Evolutionary conservation across 2,797 vertebrate genomes (phyloP).

Genomic region (Parotocinclus haroldoi): DNA sequence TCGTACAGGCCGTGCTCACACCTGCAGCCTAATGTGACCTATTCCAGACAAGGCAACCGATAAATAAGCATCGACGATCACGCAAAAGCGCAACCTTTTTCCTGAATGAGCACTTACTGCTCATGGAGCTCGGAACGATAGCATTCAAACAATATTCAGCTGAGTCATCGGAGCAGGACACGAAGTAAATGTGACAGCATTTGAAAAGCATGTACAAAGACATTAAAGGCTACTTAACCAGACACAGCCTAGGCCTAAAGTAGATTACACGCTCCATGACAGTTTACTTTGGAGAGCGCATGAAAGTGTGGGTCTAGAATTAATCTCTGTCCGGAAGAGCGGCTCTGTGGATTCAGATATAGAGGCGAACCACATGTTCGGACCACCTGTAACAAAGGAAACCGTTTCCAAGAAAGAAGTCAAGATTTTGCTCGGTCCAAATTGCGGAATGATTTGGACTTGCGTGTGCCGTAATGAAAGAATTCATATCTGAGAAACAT

Average conservation of each 20-base stretch:
- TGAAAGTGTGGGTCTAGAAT: conserved; percentile 8
- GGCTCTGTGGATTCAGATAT: conserved; percentile 8
- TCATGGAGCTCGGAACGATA: too few species aligned
- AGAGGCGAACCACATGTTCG: conserved; percentile 14
- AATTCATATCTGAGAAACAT: conserved; percentile 17
- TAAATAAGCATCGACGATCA: too few species aligned
- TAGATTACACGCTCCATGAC: conserved; percentile 20
- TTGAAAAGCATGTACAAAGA: conserved; percentile 17
- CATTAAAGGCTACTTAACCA: conserved; percentile 12
- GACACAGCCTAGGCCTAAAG: conserved; percentile 7
- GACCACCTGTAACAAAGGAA: conserved; percentile 21
- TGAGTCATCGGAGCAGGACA: conserved; percentile 22
- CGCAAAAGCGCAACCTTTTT: too few species aligned
- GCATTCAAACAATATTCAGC: neutral
- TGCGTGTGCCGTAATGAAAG: neutral
- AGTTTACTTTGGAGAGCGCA: conserved; percentile 21
- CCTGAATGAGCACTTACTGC: too few species aligned
- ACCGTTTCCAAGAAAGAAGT: conserved; percentile 1
- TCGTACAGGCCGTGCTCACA: too few species aligned
- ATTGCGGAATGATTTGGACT: conserved; percentile 11
- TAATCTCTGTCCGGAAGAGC: conserved; percentile 15
- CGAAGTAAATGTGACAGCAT: conserved; percentile 20
- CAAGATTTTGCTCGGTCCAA: neutral
- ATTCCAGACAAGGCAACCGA: too few species aligned
- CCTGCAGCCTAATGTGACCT: too few species aligned